These are phyloP conservation scores for Rhinophrynus dorsalis DNA, from an alignment of 2,797 vertebrate species.

Conservation along the genomic window DNA sequence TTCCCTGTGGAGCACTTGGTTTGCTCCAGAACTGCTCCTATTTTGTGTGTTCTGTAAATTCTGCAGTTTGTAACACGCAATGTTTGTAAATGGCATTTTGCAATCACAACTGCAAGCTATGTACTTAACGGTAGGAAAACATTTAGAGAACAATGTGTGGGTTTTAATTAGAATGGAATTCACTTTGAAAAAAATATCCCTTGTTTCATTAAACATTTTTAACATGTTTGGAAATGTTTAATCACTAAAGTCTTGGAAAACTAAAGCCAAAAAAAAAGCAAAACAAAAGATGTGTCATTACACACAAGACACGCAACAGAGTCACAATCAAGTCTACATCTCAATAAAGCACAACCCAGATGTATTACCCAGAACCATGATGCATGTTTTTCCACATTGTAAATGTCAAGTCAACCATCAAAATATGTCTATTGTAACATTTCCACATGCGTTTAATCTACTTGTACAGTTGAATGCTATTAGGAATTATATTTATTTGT, in stretches of 20 bases:
- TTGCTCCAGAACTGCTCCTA: too few species aligned
- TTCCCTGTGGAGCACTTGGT: too few species aligned
- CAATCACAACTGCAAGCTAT: background rate
- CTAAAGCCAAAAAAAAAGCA: background rate
- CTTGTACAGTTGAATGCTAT: background rate
- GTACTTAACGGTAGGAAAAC: background rate
- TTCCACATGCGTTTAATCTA: too few species aligned
- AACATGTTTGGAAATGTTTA: constrained; percentile 32
- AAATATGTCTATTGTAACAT: background rate
- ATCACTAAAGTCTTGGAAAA: constrained; percentile 8
- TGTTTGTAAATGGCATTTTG: background rate
- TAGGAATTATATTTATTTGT: background rate
- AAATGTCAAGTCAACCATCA: background rate
- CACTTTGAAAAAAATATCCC: constrained; percentile 4
- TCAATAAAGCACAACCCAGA: background rate
- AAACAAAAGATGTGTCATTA: background rate
- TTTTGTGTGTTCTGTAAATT: background rate
- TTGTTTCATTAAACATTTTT: constrained; percentile 9
- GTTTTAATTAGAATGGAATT: constrained; percentile 31
- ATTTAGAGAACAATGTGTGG: constrained; percentile 1
- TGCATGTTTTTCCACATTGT: background rate
- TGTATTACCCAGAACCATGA: background rate
- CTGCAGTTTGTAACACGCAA: background rate
- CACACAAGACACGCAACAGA: background rate
- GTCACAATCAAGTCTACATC: background rate